Percentiles rank a stretch among this genome's conserved stretches.
These are phyloP conservation scores for Pangasianodon hypophthalmus DNA, from an alignment of 2,113 vertebrate species.

Conservation along the genomic window DNA sequence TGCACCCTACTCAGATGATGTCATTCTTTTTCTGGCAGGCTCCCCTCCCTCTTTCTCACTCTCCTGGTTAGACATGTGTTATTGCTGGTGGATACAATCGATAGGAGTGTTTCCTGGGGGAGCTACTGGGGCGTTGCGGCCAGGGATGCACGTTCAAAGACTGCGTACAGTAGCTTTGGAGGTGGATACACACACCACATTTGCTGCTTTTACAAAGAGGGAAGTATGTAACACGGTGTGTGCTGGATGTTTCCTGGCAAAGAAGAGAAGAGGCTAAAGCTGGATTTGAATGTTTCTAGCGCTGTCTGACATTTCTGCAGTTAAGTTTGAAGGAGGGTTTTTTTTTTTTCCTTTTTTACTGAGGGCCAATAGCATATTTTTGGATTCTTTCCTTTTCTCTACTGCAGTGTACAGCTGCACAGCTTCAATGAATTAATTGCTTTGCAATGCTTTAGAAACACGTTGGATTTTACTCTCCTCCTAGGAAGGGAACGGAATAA, in stretches of 20 bases:
- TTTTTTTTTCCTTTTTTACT: not conserved
- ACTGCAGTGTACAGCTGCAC: not conserved
- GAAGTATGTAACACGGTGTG: slow-evolving; percentile 22
- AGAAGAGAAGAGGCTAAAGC: not conserved
- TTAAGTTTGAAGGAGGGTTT: not conserved
- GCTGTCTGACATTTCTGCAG: not conserved
- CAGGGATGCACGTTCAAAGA: slow-evolving; percentile 57
- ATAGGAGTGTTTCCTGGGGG: slow-evolving; percentile 83
- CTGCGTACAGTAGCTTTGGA: slow-evolving; percentile 36
- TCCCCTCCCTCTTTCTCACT: slow-evolving; percentile 39
- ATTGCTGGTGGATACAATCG: slow-evolving; percentile 83
- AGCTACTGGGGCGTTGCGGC: slow-evolving; percentile 68
- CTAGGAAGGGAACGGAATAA: not conserved
- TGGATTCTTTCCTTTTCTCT: not conserved
- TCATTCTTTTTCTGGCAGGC: slow-evolving; percentile 70
- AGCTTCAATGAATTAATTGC: not conserved
- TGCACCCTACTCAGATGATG: slow-evolving; percentile 73
- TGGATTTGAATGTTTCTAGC: not conserved
- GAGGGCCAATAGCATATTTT: not conserved
- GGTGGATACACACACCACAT: not conserved
- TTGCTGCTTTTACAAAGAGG: not conserved
- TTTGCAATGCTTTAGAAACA: not conserved
- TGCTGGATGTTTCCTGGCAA: not conserved
- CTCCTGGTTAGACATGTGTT: slow-evolving; percentile 52
- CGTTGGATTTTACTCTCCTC: not conserved